These are phyloP conservation scores for Pycnonotus jocosus DNA, from an alignment of 2,113 vertebrate species.

Conservation along the genomic window DNA sequence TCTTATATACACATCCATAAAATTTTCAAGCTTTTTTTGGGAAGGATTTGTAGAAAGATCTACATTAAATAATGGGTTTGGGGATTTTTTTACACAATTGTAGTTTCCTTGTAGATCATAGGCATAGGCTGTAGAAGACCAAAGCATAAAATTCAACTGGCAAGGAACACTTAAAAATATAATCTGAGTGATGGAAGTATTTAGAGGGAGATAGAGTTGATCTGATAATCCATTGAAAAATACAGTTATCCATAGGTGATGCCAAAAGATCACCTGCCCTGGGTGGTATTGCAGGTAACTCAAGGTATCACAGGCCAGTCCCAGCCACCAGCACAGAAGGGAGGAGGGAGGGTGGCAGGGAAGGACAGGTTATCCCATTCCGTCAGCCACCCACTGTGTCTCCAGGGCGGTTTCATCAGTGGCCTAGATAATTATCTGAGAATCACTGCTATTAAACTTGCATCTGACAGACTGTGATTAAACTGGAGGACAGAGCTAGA, in stretches of 20 bases:
- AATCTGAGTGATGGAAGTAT: neutral
- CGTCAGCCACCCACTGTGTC: neutral
- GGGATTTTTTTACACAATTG: neutral
- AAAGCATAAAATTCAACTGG: neutral
- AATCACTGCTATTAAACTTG: neutral
- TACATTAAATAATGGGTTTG: neutral
- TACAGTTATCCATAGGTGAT: neutral
- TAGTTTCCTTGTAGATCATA: neutral
- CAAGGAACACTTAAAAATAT: neutral
- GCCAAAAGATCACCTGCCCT: neutral
- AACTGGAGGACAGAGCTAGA: neutral
- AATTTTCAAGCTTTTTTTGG: neutral
- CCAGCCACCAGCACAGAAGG: neutral
- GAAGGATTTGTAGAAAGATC: neutral
- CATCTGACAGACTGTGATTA: neutral
- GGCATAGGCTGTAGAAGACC: neutral
- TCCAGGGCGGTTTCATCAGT: neutral
- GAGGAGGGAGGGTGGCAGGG: neutral
- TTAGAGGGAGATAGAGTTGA: neutral
- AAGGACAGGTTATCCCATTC: neutral
- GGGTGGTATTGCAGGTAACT: neutral
- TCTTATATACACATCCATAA: neutral
- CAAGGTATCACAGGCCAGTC: neutral
- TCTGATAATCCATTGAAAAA: conserved; percentile 4
- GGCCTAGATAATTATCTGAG: neutral